A percentile compares a stretch with the other conserved stretches of the same genome.
phyloP scores from a whole-genome alignment of 2,113 vertebrate species.

The Panthera tigris region DNA sequence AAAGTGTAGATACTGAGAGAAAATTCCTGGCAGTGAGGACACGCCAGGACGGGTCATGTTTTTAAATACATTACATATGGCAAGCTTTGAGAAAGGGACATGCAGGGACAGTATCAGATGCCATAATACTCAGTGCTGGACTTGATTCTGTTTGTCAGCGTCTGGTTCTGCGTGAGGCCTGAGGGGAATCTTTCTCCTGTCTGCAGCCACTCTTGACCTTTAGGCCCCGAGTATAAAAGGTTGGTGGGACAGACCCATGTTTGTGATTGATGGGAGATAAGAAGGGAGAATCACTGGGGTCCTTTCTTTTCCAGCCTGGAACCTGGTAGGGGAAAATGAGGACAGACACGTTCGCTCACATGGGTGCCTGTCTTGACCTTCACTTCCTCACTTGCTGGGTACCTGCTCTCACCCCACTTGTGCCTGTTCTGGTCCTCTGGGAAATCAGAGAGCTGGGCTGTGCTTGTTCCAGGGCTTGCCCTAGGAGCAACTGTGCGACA shows the following conservation, averaged over 20 bases:
- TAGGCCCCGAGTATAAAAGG: background rate
- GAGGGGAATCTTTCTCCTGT: background rate
- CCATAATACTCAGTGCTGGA: background rate
- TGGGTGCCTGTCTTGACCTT: background rate
- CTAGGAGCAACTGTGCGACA: background rate
- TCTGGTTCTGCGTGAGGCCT: background rate
- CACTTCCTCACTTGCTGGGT: background rate
- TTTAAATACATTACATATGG: background rate
- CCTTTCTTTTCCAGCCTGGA: background rate
- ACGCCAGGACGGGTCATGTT: background rate
- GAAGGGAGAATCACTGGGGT: background rate
- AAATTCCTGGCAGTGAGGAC: conserved; percentile 10
- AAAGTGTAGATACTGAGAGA: background rate
- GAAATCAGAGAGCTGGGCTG: background rate
- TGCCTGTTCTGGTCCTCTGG: background rate
- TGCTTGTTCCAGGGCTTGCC: background rate
- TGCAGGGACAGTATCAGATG: background rate
- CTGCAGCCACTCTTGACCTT: background rate
- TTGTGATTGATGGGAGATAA: background rate
- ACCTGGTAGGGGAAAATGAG: background rate
- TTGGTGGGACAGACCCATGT: background rate
- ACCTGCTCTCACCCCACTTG: rapidly evolving
- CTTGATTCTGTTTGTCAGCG: background rate
- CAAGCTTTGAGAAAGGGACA: background rate
- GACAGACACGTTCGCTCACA: background rate